phyloP scores from a whole-genome alignment of 2,888 invertebrate species.

The Parnassius apollo region DNA sequence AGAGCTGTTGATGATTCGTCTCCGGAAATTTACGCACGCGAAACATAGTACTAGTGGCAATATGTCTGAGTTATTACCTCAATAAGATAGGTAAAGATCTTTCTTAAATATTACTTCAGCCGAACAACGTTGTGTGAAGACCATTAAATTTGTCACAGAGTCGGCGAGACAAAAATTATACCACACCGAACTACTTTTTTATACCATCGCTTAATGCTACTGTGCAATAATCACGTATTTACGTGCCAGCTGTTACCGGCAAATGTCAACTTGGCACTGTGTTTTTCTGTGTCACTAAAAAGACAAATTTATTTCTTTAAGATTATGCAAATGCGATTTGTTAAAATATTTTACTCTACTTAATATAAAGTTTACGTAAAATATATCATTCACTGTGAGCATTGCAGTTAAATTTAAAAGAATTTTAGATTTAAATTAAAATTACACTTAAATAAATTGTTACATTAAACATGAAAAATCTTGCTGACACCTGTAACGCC shows the following conservation, averaged over 20 bases:
- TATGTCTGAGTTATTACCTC: too few species aligned
- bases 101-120: conserved; percentile 21
- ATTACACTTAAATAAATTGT: conserved; percentile 16
- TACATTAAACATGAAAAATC: conserved; percentile 18
- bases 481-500: conserved; percentile 19
- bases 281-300: conserved; percentile 40
- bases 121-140: conserved; percentile 33
- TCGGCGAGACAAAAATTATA: conserved; percentile 39
- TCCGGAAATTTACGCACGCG: too few species aligned
- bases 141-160: conserved; percentile 35
- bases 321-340: conserved; percentile 20
- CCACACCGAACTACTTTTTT: conserved; percentile 34
- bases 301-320: conserved; percentile 26
- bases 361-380: conserved; percentile 23
- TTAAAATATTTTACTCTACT: conserved; percentile 18
- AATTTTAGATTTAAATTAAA: conserved; percentile 15
- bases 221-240: conserved; percentile 45
- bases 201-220: conserved; percentile 43
- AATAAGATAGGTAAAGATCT: conserved; percentile 24
- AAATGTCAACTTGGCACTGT: conserved; percentile 36
- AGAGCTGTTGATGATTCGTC: too few species aligned
- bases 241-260: conserved; percentile 39
- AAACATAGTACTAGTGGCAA: too few species aligned
- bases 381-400: conserved; percentile 11
- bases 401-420: conserved; percentile 16